Evolutionary conservation across 2,888 invertebrate species (phyloP).

Genomic region (Iselma pallidipennis): DNA sequence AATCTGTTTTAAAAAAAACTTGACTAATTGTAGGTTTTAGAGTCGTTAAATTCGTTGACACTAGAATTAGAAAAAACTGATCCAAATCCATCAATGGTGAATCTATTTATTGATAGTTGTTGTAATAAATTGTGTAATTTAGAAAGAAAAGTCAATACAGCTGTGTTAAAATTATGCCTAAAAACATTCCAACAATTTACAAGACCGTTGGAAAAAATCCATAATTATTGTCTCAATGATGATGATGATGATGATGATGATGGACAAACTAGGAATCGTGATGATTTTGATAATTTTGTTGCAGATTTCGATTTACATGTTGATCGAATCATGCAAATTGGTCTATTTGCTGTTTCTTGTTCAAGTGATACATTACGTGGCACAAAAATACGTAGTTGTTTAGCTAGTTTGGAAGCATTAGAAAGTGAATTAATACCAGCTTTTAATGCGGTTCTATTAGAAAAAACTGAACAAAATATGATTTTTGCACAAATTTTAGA

Average conservation of each 20-base stretch:
- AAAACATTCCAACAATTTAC: conserved; percentile 52
- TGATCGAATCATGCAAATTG: conserved; percentile 71
- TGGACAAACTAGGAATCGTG: conserved; percentile 21
- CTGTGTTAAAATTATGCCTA: conserved; percentile 63
- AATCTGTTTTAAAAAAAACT: conserved; percentile 3
- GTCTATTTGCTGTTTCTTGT: conserved; percentile 70
- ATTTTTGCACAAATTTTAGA: conserved; percentile 60
- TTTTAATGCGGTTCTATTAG: conserved; percentile 55
- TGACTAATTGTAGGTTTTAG: conserved; percentile 56
- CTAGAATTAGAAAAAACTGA: conserved; percentile 56
- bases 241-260: too few species aligned
- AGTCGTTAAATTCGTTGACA: conserved; percentile 58
- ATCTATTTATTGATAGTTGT: conserved; percentile 63
- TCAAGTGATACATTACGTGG: conserved; percentile 58
- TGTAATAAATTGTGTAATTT: conserved; percentile 66
- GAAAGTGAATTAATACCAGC: conserved; percentile 70
- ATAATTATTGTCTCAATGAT: conserved; percentile 38
- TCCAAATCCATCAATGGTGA: conserved; percentile 59
- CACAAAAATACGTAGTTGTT: conserved; percentile 63
- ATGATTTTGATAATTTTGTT: conserved; percentile 60
- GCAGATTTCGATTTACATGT: conserved; percentile 69
- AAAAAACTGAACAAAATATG: conserved; percentile 59
- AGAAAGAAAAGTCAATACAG: conserved; percentile 69
- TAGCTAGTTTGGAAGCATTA: conserved; percentile 69
- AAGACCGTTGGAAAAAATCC: conserved; percentile 41